Percentiles rank a stretch among this genome's conserved stretches.
Evolutionary conservation across 2,888 invertebrate species (phyloP).

Genomic region (Caenorhabditis doughertyi): DNA sequence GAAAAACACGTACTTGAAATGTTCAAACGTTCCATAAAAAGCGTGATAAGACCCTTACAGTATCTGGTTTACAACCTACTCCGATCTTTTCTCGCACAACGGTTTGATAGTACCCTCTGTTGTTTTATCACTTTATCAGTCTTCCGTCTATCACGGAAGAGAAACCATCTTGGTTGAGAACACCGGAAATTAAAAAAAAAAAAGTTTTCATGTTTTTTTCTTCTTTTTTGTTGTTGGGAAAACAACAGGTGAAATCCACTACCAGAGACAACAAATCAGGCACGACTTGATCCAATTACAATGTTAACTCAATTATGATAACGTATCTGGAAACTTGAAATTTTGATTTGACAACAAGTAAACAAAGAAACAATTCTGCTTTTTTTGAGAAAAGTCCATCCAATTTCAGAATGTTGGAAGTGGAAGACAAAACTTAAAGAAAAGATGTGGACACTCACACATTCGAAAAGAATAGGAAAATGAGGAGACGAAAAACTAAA

Average conservation of each 20-base stretch:
- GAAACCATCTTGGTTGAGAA: not conserved
- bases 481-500: conserved; percentile 1
- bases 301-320: conserved; percentile 31
- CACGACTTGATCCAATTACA: conserved; percentile 37
- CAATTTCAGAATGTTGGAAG: conserved; percentile 15
- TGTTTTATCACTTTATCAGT: conserved; percentile 6
- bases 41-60: conserved; percentile 29
- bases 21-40: conserved; percentile 44
- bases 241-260: not conserved
- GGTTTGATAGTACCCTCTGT: conserved; percentile 22
- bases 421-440: not conserved
- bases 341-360: conserved; percentile 19
- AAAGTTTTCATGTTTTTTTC: not conserved
- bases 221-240: not conserved
- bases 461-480: conserved; percentile 5
- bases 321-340: conserved; percentile 35
- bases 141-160: not conserved
- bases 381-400: not conserved
- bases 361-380: not conserved
- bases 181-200: conserved; percentile 1
- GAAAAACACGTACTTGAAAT: conserved; percentile 35
- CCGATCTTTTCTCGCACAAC: not conserved
- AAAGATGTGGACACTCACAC: conserved; percentile 20
- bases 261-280: conserved; percentile 30
- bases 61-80: conserved; percentile 47